These are phyloP conservation scores for Cricetomys ansorgei DNA, from an alignment of 2,113 vertebrate species.

Conservation along the genomic window DNA sequence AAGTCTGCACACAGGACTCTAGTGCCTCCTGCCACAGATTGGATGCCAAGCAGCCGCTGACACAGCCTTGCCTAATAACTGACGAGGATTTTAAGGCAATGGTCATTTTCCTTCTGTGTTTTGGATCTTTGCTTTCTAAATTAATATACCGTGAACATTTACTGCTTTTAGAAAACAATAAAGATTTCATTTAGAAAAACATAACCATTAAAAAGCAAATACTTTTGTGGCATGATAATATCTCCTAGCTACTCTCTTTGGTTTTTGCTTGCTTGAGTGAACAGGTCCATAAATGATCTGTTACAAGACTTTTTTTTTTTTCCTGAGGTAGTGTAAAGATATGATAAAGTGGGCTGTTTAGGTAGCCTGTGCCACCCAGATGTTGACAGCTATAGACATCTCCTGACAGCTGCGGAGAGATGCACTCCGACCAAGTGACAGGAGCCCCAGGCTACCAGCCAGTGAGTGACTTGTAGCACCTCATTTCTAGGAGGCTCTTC, in stretches of 20 bases:
- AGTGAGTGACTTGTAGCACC: neutral
- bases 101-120: conserved; percentile 30
- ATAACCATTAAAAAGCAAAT: neutral
- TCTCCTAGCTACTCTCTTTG: neutral
- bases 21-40: neutral
- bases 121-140: conserved; percentile 41
- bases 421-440: neutral
- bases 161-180: conserved; percentile 39
- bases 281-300: neutral
- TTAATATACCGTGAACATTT: neutral
- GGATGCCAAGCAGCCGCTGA: neutral
- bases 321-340: neutral
- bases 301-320: neutral
- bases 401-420: neutral
- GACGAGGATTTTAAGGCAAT: neutral
- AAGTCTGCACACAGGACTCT: neutral
- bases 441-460: neutral
- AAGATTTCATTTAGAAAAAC: neutral
- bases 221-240: neutral
- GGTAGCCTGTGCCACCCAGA: neutral
- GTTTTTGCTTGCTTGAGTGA: neutral
- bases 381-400: neutral
- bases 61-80: neutral
- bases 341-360: neutral
- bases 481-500: neutral